A percentile compares a stretch with the other conserved stretches of the same genome.
phyloP scores from a whole-genome alignment of 2,113 vertebrate species.

The Xiphophorus maculatus region DNA sequence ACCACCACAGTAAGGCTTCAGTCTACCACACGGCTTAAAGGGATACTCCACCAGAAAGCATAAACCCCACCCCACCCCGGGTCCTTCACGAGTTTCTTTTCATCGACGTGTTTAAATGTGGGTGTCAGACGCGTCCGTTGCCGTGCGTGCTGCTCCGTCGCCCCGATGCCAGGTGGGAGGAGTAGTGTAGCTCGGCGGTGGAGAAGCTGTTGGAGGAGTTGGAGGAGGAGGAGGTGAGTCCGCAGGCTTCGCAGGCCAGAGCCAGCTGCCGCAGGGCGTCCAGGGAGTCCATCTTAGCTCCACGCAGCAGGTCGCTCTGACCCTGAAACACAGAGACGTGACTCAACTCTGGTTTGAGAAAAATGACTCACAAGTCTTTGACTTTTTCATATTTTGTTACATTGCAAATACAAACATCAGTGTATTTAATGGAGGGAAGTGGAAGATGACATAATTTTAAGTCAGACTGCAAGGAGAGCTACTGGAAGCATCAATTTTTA shows the following conservation, averaged over 20 bases:
- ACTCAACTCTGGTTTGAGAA: not conserved
- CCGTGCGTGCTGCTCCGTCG: slow-evolving; percentile 75
- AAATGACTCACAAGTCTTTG: too few species aligned
- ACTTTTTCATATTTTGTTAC: too few species aligned
- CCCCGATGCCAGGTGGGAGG: slow-evolving; percentile 58
- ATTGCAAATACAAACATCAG: too few species aligned
- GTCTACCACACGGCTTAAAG: slow-evolving; percentile 43
- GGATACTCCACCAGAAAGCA: slow-evolving; percentile 12
- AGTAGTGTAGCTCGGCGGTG: slow-evolving; percentile 72
- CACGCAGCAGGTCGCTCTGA: slow-evolving; percentile 93
- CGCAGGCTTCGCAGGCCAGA: slow-evolving; percentile 90
- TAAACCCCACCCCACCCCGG: not conserved
- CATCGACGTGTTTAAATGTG: not conserved
- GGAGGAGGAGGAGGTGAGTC: slow-evolving; percentile 79
- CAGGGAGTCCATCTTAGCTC: slow-evolving; percentile 90
- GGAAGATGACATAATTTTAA: too few species aligned
- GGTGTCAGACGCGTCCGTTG: slow-evolving; percentile 79
- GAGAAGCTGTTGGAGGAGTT: slow-evolving; percentile 61
- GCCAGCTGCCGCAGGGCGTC: slow-evolving; percentile 96
- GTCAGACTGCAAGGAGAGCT: too few species aligned
- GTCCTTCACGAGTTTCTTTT: slow-evolving; percentile 5
- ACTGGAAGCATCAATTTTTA: too few species aligned
- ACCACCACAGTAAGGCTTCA: slow-evolving; percentile 37
- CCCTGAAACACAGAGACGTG: slow-evolving; percentile 80
- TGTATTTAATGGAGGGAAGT: too few species aligned